Conservation (phyloP, 2,113 vertebrate genomes). For the Toxotes jaculatrix region DNA sequence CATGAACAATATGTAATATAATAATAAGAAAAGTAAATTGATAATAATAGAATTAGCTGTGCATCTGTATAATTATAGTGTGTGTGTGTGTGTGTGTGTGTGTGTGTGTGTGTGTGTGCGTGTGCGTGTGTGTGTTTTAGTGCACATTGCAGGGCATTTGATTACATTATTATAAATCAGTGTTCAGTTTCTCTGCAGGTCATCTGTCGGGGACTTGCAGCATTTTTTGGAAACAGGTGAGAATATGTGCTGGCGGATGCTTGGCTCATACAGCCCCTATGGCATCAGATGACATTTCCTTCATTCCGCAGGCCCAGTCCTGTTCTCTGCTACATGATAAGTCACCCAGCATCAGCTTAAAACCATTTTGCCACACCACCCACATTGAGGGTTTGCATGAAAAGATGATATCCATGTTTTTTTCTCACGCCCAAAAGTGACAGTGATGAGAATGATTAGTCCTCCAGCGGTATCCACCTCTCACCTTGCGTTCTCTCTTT, state of each 20-base stretch:
- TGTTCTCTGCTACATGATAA: constrained; percentile 69
- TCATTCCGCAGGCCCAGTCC: constrained; percentile 73
- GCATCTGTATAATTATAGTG: too few species aligned
- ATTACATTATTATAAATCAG: constrained; percentile 28
- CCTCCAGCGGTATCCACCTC: constrained; percentile 11
- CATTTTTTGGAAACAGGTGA: constrained; percentile 53
- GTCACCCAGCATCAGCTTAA: constrained; percentile 63
- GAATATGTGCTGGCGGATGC: constrained; percentile 72
- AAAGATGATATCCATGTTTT: constrained; percentile 64
- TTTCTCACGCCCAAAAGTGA: constrained; percentile 62
- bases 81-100: constrained; percentile 5
- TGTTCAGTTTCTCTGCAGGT: constrained; percentile 52
- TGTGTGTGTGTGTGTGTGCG: constrained; percentile 40
- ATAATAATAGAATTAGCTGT: not conserved
- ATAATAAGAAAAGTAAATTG: not conserved
- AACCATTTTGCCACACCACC: constrained; percentile 69
- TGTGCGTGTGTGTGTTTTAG: too few species aligned
- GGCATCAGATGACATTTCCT: constrained; percentile 75
- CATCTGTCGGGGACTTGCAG: constrained; percentile 28
- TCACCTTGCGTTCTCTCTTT: constrained; percentile 23
- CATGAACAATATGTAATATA: not conserved
- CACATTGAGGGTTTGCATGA: constrained; percentile 58
- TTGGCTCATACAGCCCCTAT: constrained; percentile 70
- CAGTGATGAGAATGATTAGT: constrained; percentile 54
- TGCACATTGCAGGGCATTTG: not conserved